Evolutionary conservation across 2,888 invertebrate species (phyloP).

Genomic region (Zhengitettix transpicula): DNA sequence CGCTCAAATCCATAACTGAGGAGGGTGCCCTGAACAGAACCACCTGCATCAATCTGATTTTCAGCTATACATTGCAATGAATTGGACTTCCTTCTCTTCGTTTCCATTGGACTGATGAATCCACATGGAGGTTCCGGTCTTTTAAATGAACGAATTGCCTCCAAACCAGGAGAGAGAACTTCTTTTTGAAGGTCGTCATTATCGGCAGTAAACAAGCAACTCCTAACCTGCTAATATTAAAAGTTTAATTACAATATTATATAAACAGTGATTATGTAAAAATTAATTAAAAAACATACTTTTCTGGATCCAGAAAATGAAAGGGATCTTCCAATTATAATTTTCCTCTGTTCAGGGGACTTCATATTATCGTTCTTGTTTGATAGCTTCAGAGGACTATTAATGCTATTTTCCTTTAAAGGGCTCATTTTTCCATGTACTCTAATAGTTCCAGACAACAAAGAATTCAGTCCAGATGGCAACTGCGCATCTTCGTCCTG

Average conservation of each 20-base stretch:
- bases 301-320: constrained; percentile 7
- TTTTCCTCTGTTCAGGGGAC: constrained; percentile 20
- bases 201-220: constrained; percentile 30
- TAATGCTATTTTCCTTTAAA: background rate
- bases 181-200: constrained; percentile 14
- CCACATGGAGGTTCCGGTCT: constrained; percentile 45
- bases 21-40: background rate
- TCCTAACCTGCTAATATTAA: constrained; percentile 22
- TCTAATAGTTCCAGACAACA: constrained; percentile 37
- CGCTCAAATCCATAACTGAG: background rate
- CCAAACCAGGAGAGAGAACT: constrained; percentile 16
- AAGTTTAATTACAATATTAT: too few relatives aligned
- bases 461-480: constrained; percentile 38
- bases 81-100: constrained; percentile 26
- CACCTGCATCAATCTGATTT: background rate
- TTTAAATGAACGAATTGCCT: constrained; percentile 34
- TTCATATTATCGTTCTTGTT: background rate
- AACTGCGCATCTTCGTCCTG: constrained; percentile 28
- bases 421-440: constrained; percentile 16
- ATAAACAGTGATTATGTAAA: too few relatives aligned
- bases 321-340: constrained; percentile 6
- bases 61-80: constrained; percentile 7
- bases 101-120: constrained; percentile 28
- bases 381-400: background rate
- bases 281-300: background rate